Base-by-base conservation (phyloP, 2,113 vertebrate species). In the Podiceps cristatus region DNA sequence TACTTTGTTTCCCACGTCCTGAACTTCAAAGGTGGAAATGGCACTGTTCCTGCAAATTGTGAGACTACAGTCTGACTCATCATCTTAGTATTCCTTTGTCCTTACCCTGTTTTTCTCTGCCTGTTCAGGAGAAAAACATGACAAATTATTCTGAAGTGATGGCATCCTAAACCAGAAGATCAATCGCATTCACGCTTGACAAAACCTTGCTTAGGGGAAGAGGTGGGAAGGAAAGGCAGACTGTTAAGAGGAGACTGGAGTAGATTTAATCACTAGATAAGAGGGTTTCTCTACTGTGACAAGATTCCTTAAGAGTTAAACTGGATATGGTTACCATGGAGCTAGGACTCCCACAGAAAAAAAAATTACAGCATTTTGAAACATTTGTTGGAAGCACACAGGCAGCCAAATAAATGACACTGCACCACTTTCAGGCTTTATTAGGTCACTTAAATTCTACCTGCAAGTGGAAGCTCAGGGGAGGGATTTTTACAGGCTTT, bases 241-340 rank as follows among this genome's bases (percentile, higher is more conserved):
- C 49, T 58, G 18, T 66, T 77, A 56, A 63, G 80, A 88, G 69
- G 44, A 52, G 23, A 42, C 52, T 40, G 50, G 44, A 64, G 47
- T 27, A 84, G 60, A 88, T 96, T 92, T 88, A 92, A 96, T 59
- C 83, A 92, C 93, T 83, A 96, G 95, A 93, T 92, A 96, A 94
- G 63, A 90, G 71, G 25, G 60, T 74, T 95, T 76, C 93, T 97
- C 83, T 90, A 66, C 28, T 88, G 24, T 83, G 72, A 56, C 60
- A 92, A 93, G 89, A 92, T 88, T 88, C 87, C 79, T 88, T 90
- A 93, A 92, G 97, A 97, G 93, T 97, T 96, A 97, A 98, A 95
- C 77, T 78, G 67, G 81, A 81, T 97, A 95, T 94, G 86, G 98
- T 98, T 98, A 96, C 98, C 97, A 98, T 98, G 97, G 98, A 94